Conservation (phyloP, 2,888 invertebrate genomes). For the Tuta absoluta region DNA sequence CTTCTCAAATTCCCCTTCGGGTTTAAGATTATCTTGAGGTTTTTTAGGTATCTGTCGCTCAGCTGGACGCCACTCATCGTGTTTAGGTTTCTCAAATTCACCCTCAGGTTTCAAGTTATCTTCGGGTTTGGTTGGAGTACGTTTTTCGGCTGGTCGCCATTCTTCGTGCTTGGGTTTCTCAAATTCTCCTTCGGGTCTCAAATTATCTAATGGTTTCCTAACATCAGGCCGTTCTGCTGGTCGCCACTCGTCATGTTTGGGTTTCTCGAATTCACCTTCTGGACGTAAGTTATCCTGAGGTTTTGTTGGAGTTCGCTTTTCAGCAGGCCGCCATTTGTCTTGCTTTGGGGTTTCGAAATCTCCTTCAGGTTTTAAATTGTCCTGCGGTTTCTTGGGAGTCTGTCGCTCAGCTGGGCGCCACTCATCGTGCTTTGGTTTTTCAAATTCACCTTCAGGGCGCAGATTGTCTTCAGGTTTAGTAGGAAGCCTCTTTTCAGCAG, state of each 20-base stretch:
- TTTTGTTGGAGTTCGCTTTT: slow-evolving; percentile 59
- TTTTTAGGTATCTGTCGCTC: slow-evolving; percentile 60
- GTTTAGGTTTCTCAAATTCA: slow-evolving; percentile 69
- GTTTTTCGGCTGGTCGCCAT: slow-evolving; percentile 65
- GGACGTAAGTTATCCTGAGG: slow-evolving; percentile 71
- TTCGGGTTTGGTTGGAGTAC: slow-evolving; percentile 58
- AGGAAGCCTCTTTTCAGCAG: slow-evolving; percentile 60
- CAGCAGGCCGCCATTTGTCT: slow-evolving; percentile 69
- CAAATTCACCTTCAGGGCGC: slow-evolving; percentile 72
- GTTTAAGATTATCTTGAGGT: slow-evolving; percentile 77
- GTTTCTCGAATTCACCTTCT: slow-evolving; percentile 77
- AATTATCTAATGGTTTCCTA: slow-evolving; percentile 72
- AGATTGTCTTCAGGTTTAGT: slow-evolving; percentile 70
- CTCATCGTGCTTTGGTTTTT: slow-evolving; percentile 52
- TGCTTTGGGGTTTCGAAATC: slow-evolving; percentile 49
- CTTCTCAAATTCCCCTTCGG: slow-evolving; percentile 76
- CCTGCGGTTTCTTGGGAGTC: slow-evolving; percentile 53
- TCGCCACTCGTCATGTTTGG: slow-evolving; percentile 44
- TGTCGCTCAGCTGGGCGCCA: slow-evolving; percentile 61
- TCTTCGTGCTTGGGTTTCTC: slow-evolving; percentile 63
- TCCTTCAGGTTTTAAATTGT: slow-evolving; percentile 56
- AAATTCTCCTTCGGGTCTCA: slow-evolving; percentile 80
- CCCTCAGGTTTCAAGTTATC: slow-evolving; percentile 80
- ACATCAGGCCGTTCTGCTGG: slow-evolving; percentile 43
- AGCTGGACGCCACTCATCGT: slow-evolving; percentile 66